A percentile compares a stretch with the other conserved stretches of the same genome.
Evolutionary conservation across 2,888 invertebrate species (phyloP).

Genomic region (Saturnia pavonia): DNA sequence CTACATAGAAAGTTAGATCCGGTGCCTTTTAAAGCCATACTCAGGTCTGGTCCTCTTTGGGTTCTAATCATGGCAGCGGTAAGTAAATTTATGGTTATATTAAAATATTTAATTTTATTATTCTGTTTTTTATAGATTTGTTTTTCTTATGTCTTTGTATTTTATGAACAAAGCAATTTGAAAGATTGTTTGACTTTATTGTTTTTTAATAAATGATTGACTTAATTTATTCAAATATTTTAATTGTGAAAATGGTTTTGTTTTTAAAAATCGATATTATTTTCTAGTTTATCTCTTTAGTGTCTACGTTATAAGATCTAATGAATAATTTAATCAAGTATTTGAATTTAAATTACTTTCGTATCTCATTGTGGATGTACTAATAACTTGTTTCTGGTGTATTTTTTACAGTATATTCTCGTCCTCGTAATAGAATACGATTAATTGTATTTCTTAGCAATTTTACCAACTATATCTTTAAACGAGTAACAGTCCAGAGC

Average conservation of each 20-base stretch:
- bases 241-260: not conserved
- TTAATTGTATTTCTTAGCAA: too few relatives aligned
- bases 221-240: not conserved
- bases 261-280: not conserved
- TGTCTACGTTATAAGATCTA: not conserved
- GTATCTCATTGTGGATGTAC: not conserved
- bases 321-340: not conserved
- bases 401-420: not conserved
- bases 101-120: not conserved
- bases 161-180: too few relatives aligned
- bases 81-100: conserved; percentile 43
- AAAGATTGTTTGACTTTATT: too few relatives aligned
- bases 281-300: not conserved
- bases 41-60: conserved; percentile 85
- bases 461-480: too few relatives aligned
- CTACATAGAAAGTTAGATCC: conserved; percentile 79
- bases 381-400: not conserved
- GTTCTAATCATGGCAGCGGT: conserved; percentile 86
- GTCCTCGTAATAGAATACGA: not conserved
- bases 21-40: conserved; percentile 85
- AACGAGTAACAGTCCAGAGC: too few relatives aligned
- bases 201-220: too few relatives aligned
- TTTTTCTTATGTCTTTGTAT: not conserved
- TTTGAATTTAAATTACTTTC: not conserved
- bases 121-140: not conserved